phyloP scores from a whole-genome alignment of 2,113 vertebrate genomes.

The Rhinogobius similis region DNA sequence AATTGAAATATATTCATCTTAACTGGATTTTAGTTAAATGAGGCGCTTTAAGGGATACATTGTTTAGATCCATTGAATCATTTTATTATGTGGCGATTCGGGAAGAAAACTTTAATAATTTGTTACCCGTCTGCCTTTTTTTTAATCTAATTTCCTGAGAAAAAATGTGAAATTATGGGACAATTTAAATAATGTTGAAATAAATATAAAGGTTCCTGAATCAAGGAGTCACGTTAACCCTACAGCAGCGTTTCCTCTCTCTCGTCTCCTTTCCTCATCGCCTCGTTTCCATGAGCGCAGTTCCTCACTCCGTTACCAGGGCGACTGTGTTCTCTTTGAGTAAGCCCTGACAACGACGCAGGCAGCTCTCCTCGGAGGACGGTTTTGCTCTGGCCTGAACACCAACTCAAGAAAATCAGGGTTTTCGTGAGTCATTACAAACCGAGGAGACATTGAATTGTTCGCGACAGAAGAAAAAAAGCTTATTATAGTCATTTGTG shows the following conservation, averaged over 20 bases:
- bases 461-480: too few relatives aligned
- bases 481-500: too few relatives aligned
- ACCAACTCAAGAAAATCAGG: not conserved
- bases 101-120: too few relatives aligned
- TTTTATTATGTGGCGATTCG: too few relatives aligned
- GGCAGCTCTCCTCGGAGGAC: slow-evolving; percentile 14
- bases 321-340: slow-evolving; percentile 59
- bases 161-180: too few relatives aligned
- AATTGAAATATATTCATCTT: too few relatives aligned
- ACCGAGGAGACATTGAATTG: not conserved
- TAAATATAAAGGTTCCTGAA: not conserved
- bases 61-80: not conserved
- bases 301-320: slow-evolving; percentile 68
- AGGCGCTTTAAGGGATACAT: too few relatives aligned
- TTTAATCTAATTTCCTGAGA: too few relatives aligned
- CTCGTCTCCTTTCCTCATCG: slow-evolving; percentile 13
- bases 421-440: not conserved
- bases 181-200: too few relatives aligned
- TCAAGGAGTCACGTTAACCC: too few relatives aligned
- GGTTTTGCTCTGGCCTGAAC: slow-evolving; percentile 12
- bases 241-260: not conserved
- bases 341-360: slow-evolving; percentile 50
- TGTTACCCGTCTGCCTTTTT: not conserved
- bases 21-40: too few relatives aligned
- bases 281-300: slow-evolving; percentile 60